Percentiles rank a stretch among this genome's conserved stretches.
Evolutionary conservation across 1,140 invertebrate genomes (phyloP).

Genomic region (Gyrodactylus bullatarudis): DNA sequence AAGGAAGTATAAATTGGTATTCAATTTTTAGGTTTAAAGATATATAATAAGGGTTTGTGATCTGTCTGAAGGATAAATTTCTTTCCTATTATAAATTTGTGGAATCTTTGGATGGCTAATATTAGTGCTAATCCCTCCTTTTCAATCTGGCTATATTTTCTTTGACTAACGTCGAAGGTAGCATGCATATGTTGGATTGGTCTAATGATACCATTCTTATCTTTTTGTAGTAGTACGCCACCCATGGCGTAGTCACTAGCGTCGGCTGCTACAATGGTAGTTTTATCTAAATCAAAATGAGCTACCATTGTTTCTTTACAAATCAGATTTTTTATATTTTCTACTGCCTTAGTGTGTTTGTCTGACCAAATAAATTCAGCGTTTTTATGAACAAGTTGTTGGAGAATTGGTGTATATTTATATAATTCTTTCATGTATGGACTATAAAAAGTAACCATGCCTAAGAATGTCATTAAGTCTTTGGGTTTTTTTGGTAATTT

Average conservation of each 20-base stretch:
- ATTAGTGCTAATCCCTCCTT: conserved; percentile 15
- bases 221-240: neutral
- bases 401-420: conserved; percentile 1
- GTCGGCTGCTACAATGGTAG: neutral
- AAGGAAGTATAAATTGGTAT: neutral
- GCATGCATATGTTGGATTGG: conserved; percentile 6
- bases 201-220: neutral
- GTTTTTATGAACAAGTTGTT: conserved; percentile 5
- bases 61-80: conserved; percentile 7
- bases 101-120: conserved; percentile 15
- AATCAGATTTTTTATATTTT: neutral
- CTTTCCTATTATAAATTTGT: conserved; percentile 11
- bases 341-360: neutral
- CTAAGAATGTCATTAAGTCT: conserved; percentile 12
- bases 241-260: neutral
- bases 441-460: conserved; percentile 9
- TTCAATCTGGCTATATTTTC: conserved; percentile 14
- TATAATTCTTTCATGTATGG: conserved; percentile 7
- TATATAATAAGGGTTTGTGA: conserved; percentile 7
- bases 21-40: conserved; percentile 1
- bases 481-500: conserved; percentile 13
- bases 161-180: neutral
- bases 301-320: neutral
- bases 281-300: neutral
- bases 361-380: neutral